Conservation (phyloP, 2,797 vertebrate species). For the Novumbra hubbsi region DNA sequence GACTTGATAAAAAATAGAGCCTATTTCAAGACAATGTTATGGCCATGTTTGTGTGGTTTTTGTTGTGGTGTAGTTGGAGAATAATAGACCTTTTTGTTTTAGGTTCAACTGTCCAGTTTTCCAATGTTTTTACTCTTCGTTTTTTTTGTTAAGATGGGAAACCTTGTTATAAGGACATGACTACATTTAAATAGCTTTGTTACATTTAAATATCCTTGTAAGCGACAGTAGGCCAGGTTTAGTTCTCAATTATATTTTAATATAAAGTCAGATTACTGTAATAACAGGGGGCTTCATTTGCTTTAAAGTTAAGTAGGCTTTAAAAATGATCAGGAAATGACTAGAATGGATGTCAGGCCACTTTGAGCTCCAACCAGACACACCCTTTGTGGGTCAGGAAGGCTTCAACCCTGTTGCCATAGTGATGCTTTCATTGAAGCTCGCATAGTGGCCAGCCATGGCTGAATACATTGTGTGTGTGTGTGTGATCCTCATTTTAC, state of each 20-base stretch:
- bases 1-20: slow-evolving; percentile 18
- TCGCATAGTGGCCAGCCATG: slow-evolving; percentile 49
- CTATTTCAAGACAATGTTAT: slow-evolving; percentile 3
- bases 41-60: neutral
- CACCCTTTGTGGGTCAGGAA: slow-evolving; percentile 65
- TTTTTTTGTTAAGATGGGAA: neutral
- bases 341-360: slow-evolving; percentile 36
- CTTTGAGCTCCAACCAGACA: slow-evolving; percentile 44
- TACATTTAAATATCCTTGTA: neutral
- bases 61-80: neutral
- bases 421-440: slow-evolving; percentile 72
- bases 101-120: too few species aligned
- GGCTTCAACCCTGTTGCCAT: slow-evolving; percentile 70
- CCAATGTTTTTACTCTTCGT: neutral
- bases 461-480: slow-evolving; percentile 52
- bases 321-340: slow-evolving; percentile 22
- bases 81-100: neutral
- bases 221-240: slow-evolving; percentile 22
- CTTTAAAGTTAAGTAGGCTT: slow-evolving; percentile 45
- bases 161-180: neutral
- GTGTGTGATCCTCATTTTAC: too few species aligned
- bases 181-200: neutral
- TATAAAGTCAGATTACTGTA: slow-evolving; percentile 17
- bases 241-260: slow-evolving; percentile 39
- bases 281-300: slow-evolving; percentile 33